Evolutionary conservation across 2,888 invertebrate species (phyloP).

Genomic region (Heterodera filipjevi): DNA sequence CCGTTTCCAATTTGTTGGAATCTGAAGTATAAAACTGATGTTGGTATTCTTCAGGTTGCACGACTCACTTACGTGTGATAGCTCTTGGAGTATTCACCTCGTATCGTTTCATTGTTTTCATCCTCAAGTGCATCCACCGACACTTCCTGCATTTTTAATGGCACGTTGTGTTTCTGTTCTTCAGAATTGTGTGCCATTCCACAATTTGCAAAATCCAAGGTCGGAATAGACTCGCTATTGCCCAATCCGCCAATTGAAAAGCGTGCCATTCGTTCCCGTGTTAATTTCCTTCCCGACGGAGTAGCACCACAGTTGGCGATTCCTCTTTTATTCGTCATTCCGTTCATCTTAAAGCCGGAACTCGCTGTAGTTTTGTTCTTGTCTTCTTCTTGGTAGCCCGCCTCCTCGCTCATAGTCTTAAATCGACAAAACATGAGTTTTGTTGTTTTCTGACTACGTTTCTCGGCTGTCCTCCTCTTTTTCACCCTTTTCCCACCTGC

Average conservation of each 20-base stretch:
- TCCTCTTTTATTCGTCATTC: not conserved
- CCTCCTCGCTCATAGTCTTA: not conserved
- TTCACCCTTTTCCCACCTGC: constrained; percentile 7
- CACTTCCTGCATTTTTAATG: constrained; percentile 27
- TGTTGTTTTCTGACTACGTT: too few species aligned
- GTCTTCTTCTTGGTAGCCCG: not conserved
- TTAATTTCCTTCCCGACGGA: not conserved
- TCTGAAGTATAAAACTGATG: not conserved
- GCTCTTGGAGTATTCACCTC: constrained; percentile 69
- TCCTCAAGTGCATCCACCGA: constrained; percentile 38
- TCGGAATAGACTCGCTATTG: constrained; percentile 22
- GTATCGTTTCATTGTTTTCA: constrained; percentile 40
- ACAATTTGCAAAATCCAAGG: not conserved
- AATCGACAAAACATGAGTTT: too few species aligned
- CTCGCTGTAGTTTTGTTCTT: not conserved
- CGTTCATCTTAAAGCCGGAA: not conserved
- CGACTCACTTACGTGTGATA: constrained; percentile 66
- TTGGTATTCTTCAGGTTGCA: not conserved
- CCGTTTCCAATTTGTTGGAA: constrained; percentile 77
- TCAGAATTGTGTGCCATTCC: not conserved
- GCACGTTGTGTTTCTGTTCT: not conserved
- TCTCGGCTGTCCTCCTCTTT: too few species aligned
- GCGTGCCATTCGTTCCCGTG: constrained; percentile 13
- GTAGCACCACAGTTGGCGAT: not conserved
- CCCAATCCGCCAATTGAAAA: constrained; percentile 36